Conservation (phyloP, 2,113 vertebrate genomes). For the Pachyramphus minor region DNA sequence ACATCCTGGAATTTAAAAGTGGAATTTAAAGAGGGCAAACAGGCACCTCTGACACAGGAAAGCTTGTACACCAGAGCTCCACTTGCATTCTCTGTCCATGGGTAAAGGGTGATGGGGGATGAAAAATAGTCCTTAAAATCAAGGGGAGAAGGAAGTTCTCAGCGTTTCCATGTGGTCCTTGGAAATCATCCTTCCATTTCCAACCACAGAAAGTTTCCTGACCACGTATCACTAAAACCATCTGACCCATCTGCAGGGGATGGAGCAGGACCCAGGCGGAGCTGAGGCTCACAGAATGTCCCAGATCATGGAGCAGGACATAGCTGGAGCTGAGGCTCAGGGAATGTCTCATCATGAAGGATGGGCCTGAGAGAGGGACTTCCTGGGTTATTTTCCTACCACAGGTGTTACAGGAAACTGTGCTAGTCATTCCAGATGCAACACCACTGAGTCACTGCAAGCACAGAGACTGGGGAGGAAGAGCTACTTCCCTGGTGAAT, state of each 20-base stretch:
- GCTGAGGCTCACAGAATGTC: neutral
- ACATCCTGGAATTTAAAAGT: neutral
- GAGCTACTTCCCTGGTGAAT: neutral
- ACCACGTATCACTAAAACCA: neutral
- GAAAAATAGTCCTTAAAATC: rapidly evolving
- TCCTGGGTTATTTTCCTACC: neutral
- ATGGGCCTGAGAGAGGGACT: neutral
- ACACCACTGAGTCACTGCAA: neutral
- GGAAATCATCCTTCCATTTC: neutral
- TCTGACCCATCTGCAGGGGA: neutral
- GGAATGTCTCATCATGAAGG: neutral
- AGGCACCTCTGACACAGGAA: neutral
- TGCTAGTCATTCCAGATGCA: constrained; percentile 19
- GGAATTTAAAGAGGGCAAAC: neutral
- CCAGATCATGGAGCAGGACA: neutral
- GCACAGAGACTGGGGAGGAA: neutral
- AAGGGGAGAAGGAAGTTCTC: neutral
- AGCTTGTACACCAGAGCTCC: neutral
- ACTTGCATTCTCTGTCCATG: rapidly evolving
- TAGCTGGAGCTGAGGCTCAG: neutral
- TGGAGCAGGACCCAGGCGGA: neutral
- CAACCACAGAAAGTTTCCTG: neutral
- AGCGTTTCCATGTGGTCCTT: neutral
- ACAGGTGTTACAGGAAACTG: constrained; percentile 1
- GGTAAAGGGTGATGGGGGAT: neutral